phyloP scores from a whole-genome alignment of 2,113 vertebrate genomes.

The Gobiocypris rarus region DNA sequence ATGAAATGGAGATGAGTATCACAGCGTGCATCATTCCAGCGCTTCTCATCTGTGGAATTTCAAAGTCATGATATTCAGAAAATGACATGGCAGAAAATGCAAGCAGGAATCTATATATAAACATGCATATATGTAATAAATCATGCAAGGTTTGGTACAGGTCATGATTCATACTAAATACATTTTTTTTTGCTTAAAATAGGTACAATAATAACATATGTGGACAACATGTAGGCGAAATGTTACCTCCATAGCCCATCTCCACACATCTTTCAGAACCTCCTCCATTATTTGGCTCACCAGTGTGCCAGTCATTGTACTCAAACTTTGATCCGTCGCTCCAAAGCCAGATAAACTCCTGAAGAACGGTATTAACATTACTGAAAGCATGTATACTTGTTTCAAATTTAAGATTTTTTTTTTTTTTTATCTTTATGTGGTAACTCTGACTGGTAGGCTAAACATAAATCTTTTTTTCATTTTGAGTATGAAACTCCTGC shows the following conservation, averaged over 20 bases:
- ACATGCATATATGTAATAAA: background rate
- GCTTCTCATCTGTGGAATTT: conserved; percentile 6
- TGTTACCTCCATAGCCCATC: conserved; percentile 46
- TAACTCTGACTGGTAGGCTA: background rate
- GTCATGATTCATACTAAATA: background rate
- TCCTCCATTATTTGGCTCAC: conserved; percentile 24
- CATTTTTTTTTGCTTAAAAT: too few relatives aligned
- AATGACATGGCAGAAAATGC: background rate
- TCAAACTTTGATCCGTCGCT: conserved; percentile 45
- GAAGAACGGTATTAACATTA: background rate
- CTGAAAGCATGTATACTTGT: background rate
- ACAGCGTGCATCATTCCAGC: conserved; percentile 39
- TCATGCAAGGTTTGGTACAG: background rate
- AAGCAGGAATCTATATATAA: background rate
- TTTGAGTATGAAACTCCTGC: background rate
- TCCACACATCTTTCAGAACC: background rate
- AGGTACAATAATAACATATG: background rate
- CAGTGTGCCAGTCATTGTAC: conserved; percentile 14
- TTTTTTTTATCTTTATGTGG: background rate
- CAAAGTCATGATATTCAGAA: background rate
- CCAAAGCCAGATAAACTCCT: conserved; percentile 32
- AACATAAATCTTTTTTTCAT: background rate
- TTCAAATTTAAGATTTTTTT: background rate
- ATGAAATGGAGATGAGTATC: background rate
- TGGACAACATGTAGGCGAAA: background rate